phyloP scores from a whole-genome alignment of 2,888 invertebrate genomes.

The Brenthis daphne region DNA sequence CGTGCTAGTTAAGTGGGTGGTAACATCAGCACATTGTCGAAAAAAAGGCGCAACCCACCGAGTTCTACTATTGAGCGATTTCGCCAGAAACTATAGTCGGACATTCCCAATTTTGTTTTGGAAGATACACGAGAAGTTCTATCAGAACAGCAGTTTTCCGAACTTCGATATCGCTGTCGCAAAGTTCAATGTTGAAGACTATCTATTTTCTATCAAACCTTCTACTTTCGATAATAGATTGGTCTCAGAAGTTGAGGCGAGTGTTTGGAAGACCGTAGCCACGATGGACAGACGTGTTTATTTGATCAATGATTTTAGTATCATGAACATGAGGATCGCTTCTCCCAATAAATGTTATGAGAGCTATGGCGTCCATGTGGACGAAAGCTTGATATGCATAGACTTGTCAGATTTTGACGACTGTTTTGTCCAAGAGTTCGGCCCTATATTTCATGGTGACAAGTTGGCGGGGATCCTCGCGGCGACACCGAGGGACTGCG shows the following conservation, averaged over 20 bases:
- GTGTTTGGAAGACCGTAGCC: conserved; percentile 68
- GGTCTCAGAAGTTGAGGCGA: conserved; percentile 46
- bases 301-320: conserved; percentile 64
- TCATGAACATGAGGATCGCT: conserved; percentile 48
- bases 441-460: conserved; percentile 59
- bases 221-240: conserved; percentile 52
- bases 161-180: conserved; percentile 68
- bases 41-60: conserved; percentile 55
- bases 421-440: conserved; percentile 70
- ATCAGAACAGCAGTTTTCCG: conserved; percentile 45
- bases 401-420: conserved; percentile 60
- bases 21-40: conserved; percentile 69
- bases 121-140: conserved; percentile 64
- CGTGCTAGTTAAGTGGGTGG: conserved; percentile 63
- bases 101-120: conserved; percentile 65
- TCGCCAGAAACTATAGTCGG: conserved; percentile 54
- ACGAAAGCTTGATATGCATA: conserved; percentile 60
- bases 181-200: conserved; percentile 55
- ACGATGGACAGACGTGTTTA: conserved; percentile 66
- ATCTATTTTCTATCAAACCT: conserved; percentile 50
- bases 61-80: conserved; percentile 61
- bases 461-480: conserved; percentile 62
- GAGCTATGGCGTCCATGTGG: conserved; percentile 54
- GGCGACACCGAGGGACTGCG: conserved; percentile 60
- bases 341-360: conserved; percentile 52